Conservation (phyloP, 2,888 invertebrate genomes). For the Heteromurus nitidus region DNA sequence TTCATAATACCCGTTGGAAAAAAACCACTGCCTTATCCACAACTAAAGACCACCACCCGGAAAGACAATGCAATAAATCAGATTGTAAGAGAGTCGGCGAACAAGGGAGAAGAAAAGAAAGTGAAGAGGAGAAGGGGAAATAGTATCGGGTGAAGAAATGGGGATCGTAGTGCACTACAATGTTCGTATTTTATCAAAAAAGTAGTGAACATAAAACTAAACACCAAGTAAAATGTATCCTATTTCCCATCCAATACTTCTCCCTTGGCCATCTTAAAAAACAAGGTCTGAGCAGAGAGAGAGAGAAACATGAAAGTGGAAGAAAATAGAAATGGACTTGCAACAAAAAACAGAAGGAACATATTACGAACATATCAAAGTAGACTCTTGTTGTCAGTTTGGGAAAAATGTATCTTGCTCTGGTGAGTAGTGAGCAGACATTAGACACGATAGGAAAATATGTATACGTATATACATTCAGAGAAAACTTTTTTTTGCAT, state of each 20-base stretch:
- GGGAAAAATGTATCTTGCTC: neutral
- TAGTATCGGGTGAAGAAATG: neutral
- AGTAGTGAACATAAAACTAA: neutral
- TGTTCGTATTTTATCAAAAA: too few relatives aligned
- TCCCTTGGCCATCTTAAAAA: constrained; percentile 19
- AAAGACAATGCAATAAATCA: constrained; percentile 27
- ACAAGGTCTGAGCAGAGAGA: neutral
- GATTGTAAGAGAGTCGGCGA: constrained; percentile 12
- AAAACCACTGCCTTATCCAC: constrained; percentile 2
- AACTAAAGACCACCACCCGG: constrained; percentile 15
- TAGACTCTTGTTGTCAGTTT: constrained; percentile 5
- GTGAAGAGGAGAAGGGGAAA: neutral
- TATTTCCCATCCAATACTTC: neutral
- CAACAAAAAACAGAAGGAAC: too few relatives aligned
- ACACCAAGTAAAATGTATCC: constrained; percentile 1
- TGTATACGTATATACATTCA: neutral
- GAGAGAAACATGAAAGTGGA: too few relatives aligned
- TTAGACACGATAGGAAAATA: neutral
- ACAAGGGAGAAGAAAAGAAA: constrained; percentile 6
- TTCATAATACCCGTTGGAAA: constrained; percentile 20
- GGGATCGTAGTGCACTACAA: neutral
- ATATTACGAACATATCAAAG: neutral
- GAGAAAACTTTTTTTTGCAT: too few relatives aligned
- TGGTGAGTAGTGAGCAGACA: neutral
- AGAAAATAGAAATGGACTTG: neutral